Evolutionary conservation across 2,888 invertebrate genomes (phyloP), one percentile per base, ranked within the genome.

Genomic region (Cinara cedri): DNA sequence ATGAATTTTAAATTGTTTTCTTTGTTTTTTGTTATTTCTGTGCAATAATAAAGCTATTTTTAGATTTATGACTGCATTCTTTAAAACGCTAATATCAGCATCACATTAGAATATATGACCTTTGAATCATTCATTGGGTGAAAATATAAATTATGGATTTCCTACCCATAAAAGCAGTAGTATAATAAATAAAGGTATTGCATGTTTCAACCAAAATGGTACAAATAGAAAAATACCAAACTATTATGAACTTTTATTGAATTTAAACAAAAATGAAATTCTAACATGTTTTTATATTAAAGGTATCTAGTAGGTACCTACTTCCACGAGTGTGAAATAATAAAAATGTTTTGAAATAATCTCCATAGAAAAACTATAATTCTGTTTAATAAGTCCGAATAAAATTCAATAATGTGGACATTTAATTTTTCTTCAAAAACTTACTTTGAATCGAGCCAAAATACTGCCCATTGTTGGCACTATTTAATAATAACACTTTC

Each of bases 381-480:
- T 8, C n/a, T 54, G n/a, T 6, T 51, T n/a, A n/a, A n/a, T 0
- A 3, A 51, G 51, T n/a, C 16, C 16, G 16, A 8, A 51, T 16
- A 1, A 51, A 1, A 8, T 10, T n/a, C 6, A 54, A n/a, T 10
- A 54, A 54, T 9, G n/a, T 10, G 9, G 3, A n/a, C 3, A 54
- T 19, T 19, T 9, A 8, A n/a, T n/a, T 6, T n/a, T 19, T 4
- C n/a, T 19, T 34, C 21, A 21, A 54, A 26, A 1, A 62, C 81
- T 82, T 71, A 82, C 82, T 63, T 78, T 74, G 66, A 82, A 82
- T 24, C 78, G 72, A 0, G 80, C 72, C 3, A 82, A 72, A 42
- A 82, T 46, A n/a, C 24, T 72, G 16, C 82, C 82, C 82, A 82
- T 82, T 1, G 16, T 81, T 19, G 65, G 65, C 26, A 34, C 1